These are phyloP conservation scores for Pseudotriccus pelzelni DNA, from an alignment of 2,797 vertebrate genomes.

Conservation along the genomic window DNA sequence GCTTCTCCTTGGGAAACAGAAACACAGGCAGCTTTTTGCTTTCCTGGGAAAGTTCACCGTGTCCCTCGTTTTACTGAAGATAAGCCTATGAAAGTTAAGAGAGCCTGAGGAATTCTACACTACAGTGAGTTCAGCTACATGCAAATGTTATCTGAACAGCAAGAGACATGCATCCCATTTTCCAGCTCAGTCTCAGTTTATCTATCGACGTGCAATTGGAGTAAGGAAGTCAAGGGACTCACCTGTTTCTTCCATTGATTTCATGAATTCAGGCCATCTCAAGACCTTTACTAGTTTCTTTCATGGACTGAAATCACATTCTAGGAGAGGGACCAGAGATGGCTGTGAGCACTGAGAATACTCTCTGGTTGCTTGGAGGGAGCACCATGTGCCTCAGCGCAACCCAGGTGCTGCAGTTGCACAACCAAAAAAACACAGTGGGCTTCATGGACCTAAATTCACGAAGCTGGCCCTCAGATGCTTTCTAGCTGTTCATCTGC, in stretches of 20 bases:
- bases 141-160: not conserved
- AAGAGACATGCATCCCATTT: not conserved
- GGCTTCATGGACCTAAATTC: not conserved
- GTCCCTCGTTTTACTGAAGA: not conserved
- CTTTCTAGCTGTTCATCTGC: not conserved
- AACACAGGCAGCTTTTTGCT: not conserved
- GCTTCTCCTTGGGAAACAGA: not conserved
- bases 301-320: not conserved
- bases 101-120: not conserved
- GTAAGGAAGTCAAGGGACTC: not conserved
- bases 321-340: not conserved
- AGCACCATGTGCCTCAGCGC: rapidly evolving
- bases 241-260: not conserved
- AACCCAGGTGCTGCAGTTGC: not conserved
- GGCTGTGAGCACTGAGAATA: rapidly evolving
- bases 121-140: not conserved
- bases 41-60: not conserved
- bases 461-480: not conserved
- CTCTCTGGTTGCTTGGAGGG: not conserved
- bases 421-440: not conserved
- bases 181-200: not conserved
- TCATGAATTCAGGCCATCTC: not conserved
- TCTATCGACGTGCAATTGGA: not conserved
- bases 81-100: not conserved
- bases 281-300: not conserved